These are phyloP conservation scores for Nilaparvata lugens DNA, from an alignment of 1,140 invertebrate species.

Conservation along the genomic window DNA sequence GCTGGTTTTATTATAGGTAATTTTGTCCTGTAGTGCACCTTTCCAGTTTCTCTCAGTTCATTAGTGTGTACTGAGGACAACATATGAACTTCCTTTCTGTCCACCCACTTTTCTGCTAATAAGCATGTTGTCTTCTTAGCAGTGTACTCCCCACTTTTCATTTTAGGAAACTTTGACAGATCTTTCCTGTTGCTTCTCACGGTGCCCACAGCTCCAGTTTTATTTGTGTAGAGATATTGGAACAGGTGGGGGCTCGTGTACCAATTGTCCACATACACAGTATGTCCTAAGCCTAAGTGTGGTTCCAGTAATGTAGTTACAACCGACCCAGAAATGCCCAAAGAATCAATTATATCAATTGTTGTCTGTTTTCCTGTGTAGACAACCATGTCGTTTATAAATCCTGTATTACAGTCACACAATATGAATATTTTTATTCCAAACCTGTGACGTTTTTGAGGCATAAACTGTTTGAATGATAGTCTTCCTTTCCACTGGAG, in stretches of 20 bases:
- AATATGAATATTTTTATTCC: constrained; percentile 30
- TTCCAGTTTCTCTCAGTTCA: constrained; percentile 16
- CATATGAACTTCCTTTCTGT: constrained; percentile 28
- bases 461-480: constrained; percentile 31
- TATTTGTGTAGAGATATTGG: constrained; percentile 24
- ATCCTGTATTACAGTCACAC: constrained; percentile 27
- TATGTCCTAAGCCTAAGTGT: constrained; percentile 28
- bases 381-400: constrained; percentile 28
- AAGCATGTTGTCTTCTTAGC: background rate
- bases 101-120: constrained; percentile 21
- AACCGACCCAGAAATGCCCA: constrained; percentile 30
- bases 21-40: constrained; percentile 8
- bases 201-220: constrained; percentile 31
- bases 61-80: constrained; percentile 26
- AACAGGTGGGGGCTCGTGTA: constrained; percentile 33
- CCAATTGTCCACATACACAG: constrained; percentile 34
- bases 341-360: constrained; percentile 15
- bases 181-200: constrained; percentile 27
- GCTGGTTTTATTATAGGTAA: constrained; percentile 26
- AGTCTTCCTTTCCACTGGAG: constrained; percentile 31
- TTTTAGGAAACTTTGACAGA: background rate
- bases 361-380: constrained; percentile 24
- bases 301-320: constrained; percentile 29
- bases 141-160: background rate
- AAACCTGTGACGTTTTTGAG: constrained; percentile 29